Conservation (phyloP, 1,140 invertebrate genomes). For the Geopemphigus sp. region DNA sequence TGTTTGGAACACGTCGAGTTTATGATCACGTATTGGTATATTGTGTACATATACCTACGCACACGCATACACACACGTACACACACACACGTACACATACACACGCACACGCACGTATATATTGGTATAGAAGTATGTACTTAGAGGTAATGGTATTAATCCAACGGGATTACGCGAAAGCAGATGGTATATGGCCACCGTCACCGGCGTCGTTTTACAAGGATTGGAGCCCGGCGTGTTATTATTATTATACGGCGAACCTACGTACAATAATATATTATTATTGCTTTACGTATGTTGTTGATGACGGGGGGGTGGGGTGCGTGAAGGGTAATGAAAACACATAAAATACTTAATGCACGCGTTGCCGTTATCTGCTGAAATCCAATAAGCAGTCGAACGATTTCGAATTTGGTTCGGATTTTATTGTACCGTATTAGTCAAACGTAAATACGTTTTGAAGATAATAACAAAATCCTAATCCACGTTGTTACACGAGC, state of each 20-base stretch:
- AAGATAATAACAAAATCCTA: constrained; percentile 45
- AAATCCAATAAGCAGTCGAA: constrained; percentile 39
- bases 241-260: too few species aligned
- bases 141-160: background rate
- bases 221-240: too few species aligned
- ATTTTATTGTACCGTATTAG: constrained; percentile 43
- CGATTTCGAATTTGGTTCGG: constrained; percentile 39
- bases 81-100: background rate
- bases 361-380: constrained; percentile 14
- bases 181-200: background rate
- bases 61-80: background rate
- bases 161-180: background rate
- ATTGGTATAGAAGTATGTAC: background rate
- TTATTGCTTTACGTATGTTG: too few species aligned
- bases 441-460: constrained; percentile 31
- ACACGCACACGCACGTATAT: background rate
- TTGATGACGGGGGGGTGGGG: background rate
- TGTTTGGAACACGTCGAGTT: too few species aligned
- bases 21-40: background rate
- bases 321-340: background rate
- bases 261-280: too few species aligned
- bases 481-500: constrained; percentile 12
- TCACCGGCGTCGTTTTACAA: background rate
- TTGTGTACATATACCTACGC: background rate
- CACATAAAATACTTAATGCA: constrained; percentile 19